These are phyloP conservation scores for Dolichopus griseipennis DNA, from an alignment of 2,888 invertebrate species.

Conservation along the genomic window DNA sequence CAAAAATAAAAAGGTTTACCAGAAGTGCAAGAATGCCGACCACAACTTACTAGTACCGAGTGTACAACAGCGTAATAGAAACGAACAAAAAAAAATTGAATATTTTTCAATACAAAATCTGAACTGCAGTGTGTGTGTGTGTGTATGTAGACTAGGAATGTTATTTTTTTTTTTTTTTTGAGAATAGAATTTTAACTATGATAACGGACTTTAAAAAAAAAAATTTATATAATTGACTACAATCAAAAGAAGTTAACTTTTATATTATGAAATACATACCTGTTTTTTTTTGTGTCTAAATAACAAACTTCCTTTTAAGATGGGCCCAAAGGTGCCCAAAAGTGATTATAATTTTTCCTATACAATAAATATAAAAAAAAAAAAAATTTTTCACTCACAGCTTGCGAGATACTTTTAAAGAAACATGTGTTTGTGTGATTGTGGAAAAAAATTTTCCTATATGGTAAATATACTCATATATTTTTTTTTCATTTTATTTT, in stretches of 20 bases:
- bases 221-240: not conserved
- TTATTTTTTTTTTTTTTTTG: too few relatives aligned
- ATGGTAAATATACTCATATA: too few relatives aligned
- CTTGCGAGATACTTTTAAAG: too few relatives aligned
- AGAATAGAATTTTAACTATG: not conserved
- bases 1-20: too few relatives aligned
- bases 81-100: too few relatives aligned
- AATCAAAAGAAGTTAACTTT: not conserved
- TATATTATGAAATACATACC: too few relatives aligned
- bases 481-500: too few relatives aligned
- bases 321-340: not conserved
- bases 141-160: not conserved
- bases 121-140: too few relatives aligned
- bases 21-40: not conserved
- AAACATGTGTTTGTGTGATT: too few relatives aligned
- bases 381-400: too few relatives aligned
- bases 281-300: not conserved
- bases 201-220: not conserved
- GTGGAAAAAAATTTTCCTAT: too few relatives aligned
- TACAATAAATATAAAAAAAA: not conserved
- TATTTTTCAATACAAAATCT: not conserved
- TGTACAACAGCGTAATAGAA: too few relatives aligned
- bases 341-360: slow-evolving; percentile 1
- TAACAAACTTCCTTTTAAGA: slow-evolving; percentile 3
- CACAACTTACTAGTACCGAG: not conserved